phyloP scores from a whole-genome alignment of 2,797 vertebrate species.

The Rhadinocentrus ornatus region DNA sequence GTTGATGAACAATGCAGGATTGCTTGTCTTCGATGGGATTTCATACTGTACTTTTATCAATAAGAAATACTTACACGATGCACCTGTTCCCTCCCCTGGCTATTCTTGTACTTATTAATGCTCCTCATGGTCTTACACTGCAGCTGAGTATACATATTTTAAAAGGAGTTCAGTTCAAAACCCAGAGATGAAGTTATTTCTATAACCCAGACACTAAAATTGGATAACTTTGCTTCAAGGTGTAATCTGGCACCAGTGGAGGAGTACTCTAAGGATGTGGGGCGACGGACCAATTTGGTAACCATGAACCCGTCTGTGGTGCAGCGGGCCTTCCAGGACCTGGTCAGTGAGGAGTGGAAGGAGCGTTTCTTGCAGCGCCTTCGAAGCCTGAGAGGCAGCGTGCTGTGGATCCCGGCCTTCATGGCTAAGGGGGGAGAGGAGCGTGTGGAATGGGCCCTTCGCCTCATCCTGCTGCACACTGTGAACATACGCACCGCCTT shows the following conservation, averaged over 20 bases:
- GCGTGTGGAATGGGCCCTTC: conserved; percentile 92
- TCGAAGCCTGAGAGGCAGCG: conserved; percentile 89
- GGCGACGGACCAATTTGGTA: conserved; percentile 90
- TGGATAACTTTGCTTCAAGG: conserved; percentile 69
- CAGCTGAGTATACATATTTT: not conserved
- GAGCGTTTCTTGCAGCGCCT: conserved; percentile 90
- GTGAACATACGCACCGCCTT: conserved; percentile 93
- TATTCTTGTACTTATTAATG: not conserved
- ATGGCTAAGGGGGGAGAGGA: conserved; percentile 97
- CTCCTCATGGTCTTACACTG: not conserved
- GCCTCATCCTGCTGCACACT: conserved; percentile 90
- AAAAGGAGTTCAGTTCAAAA: not conserved
- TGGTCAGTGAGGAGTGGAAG: conserved; percentile 90
- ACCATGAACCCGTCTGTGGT: conserved; percentile 99
- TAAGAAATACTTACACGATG: not conserved
- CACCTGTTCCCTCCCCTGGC: not conserved
- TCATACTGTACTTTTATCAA: not conserved
- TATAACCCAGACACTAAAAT: not conserved
- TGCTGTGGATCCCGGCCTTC: conserved; percentile 98
- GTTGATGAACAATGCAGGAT: not conserved
- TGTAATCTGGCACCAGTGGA: conserved; percentile 98
- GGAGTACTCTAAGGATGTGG: conserved; percentile 90
- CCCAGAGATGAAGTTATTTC: not conserved
- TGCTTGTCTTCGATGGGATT: not conserved
- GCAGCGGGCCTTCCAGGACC: conserved; percentile 94